Evolutionary conservation across 1,140 invertebrate genomes (phyloP).

Genomic region (Drosophila nebulosa): DNA sequence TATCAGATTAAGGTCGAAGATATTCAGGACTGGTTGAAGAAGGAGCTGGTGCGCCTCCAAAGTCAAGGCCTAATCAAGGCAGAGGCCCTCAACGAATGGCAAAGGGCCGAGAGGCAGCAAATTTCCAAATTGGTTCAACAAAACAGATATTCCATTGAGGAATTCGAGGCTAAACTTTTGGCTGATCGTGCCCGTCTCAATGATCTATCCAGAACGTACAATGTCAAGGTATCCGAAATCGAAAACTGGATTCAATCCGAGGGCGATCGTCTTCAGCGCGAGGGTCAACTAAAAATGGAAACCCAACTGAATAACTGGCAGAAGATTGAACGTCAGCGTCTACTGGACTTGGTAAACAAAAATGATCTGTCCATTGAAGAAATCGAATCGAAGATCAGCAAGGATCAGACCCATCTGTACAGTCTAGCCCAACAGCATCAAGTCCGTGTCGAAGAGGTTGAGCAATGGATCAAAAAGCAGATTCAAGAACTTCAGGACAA

Average conservation of each 20-base stretch:
- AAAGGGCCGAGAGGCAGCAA: constrained; percentile 54
- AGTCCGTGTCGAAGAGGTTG: constrained; percentile 75
- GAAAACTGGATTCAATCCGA: constrained; percentile 74
- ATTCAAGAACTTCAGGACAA: constrained; percentile 63
- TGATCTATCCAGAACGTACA: constrained; percentile 64
- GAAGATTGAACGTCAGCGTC: constrained; percentile 67
- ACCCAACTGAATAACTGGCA: constrained; percentile 74
- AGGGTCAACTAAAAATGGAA: constrained; percentile 68
- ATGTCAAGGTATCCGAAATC: constrained; percentile 69
- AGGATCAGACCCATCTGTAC: constrained; percentile 70
- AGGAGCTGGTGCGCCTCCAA: constrained; percentile 66
- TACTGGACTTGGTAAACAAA: constrained; percentile 64
- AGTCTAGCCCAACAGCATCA: constrained; percentile 73
- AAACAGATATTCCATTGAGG: constrained; percentile 64
- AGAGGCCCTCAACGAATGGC: constrained; percentile 73
- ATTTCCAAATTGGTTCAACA: constrained; percentile 61
- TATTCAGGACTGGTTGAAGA: constrained; percentile 73
- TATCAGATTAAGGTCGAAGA: constrained; percentile 70
- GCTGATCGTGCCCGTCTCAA: constrained; percentile 58
- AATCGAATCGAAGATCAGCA: constrained; percentile 56
- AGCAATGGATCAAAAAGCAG: constrained; percentile 75
- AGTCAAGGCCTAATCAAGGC: constrained; percentile 68
- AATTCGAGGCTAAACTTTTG: constrained; percentile 65
- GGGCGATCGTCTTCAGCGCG: constrained; percentile 65
- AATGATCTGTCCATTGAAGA: constrained; percentile 74